Base-by-base conservation (phyloP, 2,888 invertebrate species). In the Quadroppia sp. region DNA sequence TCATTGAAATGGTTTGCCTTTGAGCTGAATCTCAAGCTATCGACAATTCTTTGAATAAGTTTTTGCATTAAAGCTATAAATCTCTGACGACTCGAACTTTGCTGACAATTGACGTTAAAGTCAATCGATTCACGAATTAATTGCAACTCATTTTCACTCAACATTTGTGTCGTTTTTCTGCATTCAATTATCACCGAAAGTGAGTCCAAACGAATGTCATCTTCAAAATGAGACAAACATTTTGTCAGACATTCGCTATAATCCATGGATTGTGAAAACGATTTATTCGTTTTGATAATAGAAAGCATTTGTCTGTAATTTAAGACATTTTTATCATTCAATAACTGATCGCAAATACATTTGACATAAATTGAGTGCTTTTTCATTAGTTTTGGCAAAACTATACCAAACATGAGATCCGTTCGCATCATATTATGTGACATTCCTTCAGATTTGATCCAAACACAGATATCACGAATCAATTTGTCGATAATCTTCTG, bases 11-110 rank as follows among this genome's bases (percentile, higher is more conserved):
- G 30, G 17, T 7, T 42, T 42, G 36, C 17, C 36, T 40, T 71
- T 28, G 40, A 36, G 30, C 23, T 73, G 25, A 1, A 15, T 6
- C 20, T 73, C 64, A 73, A 64, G 15, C 73, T 53, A 25, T 45
- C 28, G 17, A 48, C 32, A 15, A 73, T 45, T 73, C 48, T 73
- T 67, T 48, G 64, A 50, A 64, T 36, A 17, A 77, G 59, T 71
- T 77, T 77, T 73, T 76, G 74, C 17, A 76, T 61, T 28, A 59
- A 74, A 48, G 75, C 69, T 23, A 76, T 40, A 36, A 77, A 56
- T 42, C 75, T 72, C 36, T 77, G 77, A n/a, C 77, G 75, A 64
- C 73, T 75, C 17, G 72, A 73, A 17, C 77, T 75, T 25, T 75
- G 74, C 71, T 77, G 77, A 74, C 75, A 74, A 56, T 71, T 75